Conservation (phyloP, 2,888 invertebrate genomes). For the Isotomurus palustris region DNA sequence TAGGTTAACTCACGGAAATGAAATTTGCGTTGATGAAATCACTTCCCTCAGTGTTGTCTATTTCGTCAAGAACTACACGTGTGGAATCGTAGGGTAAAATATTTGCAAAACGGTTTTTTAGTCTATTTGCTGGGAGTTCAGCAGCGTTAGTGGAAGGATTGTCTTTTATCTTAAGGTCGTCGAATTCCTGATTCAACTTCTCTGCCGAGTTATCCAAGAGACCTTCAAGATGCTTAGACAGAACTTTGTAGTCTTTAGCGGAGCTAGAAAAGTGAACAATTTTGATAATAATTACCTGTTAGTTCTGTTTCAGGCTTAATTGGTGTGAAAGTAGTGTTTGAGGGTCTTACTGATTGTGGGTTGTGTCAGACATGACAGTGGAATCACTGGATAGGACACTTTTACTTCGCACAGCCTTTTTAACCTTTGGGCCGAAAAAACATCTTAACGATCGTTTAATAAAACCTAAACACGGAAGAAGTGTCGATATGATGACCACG, state of each 20-base stretch:
- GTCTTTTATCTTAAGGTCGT: background rate
- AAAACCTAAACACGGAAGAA: background rate
- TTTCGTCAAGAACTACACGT: conserved; percentile 85
- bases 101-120: conserved; percentile 98
- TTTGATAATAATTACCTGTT: too few relatives aligned
- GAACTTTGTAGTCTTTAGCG: too few relatives aligned
- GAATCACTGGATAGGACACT: background rate
- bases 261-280: too few relatives aligned
- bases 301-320: too few relatives aligned
- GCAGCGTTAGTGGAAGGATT: conserved; percentile 74
- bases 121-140: conserved; percentile 90
- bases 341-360: too few relatives aligned
- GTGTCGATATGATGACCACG: background rate
- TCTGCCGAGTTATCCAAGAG: background rate
- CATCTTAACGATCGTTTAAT: background rate
- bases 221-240: too few relatives aligned
- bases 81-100: conserved; percentile 97
- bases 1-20: conserved; percentile 66
- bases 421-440: background rate
- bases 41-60: conserved; percentile 84
- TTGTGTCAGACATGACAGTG: too few relatives aligned
- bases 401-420: background rate
- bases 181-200: conserved; percentile 2
- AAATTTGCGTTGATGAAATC: conserved; percentile 97
- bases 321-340: too few relatives aligned